Evolutionary conservation across 2,797 vertebrate species (phyloP).

Genomic region (Myotis myotis): DNA sequence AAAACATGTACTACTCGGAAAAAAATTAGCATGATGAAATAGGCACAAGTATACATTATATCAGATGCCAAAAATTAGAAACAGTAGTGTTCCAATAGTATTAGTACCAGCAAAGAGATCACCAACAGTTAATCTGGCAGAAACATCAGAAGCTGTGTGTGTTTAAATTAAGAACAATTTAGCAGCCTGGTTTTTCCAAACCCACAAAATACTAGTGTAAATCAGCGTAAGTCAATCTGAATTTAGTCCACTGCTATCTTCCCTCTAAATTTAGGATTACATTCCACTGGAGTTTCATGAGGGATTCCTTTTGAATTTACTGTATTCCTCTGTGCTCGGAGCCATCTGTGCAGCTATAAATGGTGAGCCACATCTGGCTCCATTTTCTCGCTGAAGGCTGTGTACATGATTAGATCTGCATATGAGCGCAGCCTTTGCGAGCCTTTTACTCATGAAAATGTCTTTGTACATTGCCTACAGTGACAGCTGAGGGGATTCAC

Average conservation of each 20-base stretch:
- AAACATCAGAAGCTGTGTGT: slow-evolving; percentile 74
- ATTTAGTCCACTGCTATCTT: slow-evolving; percentile 75
- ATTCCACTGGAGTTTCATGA: slow-evolving; percentile 81
- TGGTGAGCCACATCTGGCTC: slow-evolving; percentile 83
- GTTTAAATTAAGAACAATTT: slow-evolving; percentile 79
- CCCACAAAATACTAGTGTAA: slow-evolving; percentile 79
- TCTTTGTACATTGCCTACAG: slow-evolving; percentile 74
- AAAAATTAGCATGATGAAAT: slow-evolving; percentile 77
- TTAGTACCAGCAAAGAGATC: slow-evolving; percentile 73
- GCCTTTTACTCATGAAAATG: slow-evolving; percentile 74
- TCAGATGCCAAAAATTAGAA: slow-evolving; percentile 73
- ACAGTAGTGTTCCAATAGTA: slow-evolving; percentile 70
- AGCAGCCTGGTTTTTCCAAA: slow-evolving; percentile 76
- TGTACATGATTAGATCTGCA: slow-evolving; percentile 81
- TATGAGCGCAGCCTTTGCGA: slow-evolving; percentile 80
- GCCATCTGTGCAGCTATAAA: slow-evolving; percentile 84
- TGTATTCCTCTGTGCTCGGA: slow-evolving; percentile 78
- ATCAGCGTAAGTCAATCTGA: slow-evolving; percentile 79
- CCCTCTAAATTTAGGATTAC: slow-evolving; percentile 81
- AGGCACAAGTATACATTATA: slow-evolving; percentile 56
- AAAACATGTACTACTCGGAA: slow-evolving; percentile 63
- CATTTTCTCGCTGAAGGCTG: slow-evolving; percentile 77
- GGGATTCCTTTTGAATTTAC: slow-evolving; percentile 84
- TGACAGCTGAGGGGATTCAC: slow-evolving; percentile 26
- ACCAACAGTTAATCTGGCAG: slow-evolving; percentile 67